A percentile compares a stretch with the other conserved stretches of the same genome.
These are phyloP conservation scores for Plectropomus leopardus DNA, from an alignment of 2,113 vertebrate genomes.

Conservation along the genomic window DNA sequence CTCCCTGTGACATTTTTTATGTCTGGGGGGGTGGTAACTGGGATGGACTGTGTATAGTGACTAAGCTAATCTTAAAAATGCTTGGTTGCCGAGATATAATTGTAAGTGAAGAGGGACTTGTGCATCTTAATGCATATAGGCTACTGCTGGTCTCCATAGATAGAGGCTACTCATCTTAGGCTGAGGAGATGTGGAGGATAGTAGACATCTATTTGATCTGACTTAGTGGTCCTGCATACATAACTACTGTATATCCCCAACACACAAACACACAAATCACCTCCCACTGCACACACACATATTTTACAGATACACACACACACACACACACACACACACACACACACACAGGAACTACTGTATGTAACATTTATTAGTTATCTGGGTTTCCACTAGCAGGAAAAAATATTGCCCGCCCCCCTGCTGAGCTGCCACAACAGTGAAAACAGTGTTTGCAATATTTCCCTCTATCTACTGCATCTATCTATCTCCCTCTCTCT, in stretches of 20 bases:
- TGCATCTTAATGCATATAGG: conserved; percentile 55
- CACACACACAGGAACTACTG: conserved; percentile 21
- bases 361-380: conserved; percentile 59
- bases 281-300: conserved; percentile 2
- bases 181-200: conserved; percentile 27
- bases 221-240: conserved; percentile 59
- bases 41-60: conserved; percentile 33
- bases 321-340: conserved; percentile 7
- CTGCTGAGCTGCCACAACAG: conserved; percentile 63
- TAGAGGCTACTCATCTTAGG: conserved; percentile 28
- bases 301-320: not conserved
- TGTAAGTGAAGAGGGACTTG: conserved; percentile 58
- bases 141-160: conserved; percentile 39
- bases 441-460: conserved; percentile 45
- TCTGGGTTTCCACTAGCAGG: conserved; percentile 48
- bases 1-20: not conserved
- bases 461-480: conserved; percentile 39
- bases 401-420: conserved; percentile 50
- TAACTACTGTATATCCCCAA: conserved; percentile 33
- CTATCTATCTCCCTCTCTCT: conserved; percentile 20
- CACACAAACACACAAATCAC: conserved; percentile 45
- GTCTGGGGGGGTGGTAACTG: too few relatives aligned
- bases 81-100: conserved; percentile 55
- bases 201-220: conserved; percentile 62
- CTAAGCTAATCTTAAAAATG: conserved; percentile 59